Evolutionary conservation across 2,797 vertebrate species (phyloP), one percentile per base, ranked within the genome.

Genomic region (Neosilurus mollespiculum): DNA sequence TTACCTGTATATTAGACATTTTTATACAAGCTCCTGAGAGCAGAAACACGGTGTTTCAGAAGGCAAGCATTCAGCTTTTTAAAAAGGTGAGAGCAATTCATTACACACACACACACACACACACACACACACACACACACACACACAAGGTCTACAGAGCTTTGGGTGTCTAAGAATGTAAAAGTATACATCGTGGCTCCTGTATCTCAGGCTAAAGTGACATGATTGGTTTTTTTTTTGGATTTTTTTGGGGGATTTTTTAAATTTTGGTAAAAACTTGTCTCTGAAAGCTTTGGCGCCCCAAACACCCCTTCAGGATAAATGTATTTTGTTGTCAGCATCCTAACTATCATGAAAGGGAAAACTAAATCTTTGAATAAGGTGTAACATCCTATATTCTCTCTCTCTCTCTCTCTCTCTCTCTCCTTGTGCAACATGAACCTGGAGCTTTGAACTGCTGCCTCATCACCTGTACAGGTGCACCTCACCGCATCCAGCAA

Each of bases 1-100:
- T 83, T 83, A 77, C 72, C 43, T 69, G 73, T 78, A 59, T 69
- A 83, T 83, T 59, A 83, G 54, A 5, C 59, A 22, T 77, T 49
- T 69, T 69, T 5, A 7, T 51, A 24, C 10, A 14, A 51, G 43
- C 69, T 49, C 20, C 37, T 71, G 37, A 51, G 69, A 51, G 67
- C 34, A 69, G 67, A 22, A 69, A 69, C 34, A 69, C 24, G 1
- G 30, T 66, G 65, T 66, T 30, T 66, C 34, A 26, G 64, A 30
- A 69, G 66, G 12, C 4, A 11, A 71, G 51, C 43, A 24, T 24
- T 11, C 43, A 71, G 69, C 22, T 51, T 71, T 51, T 51, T 12
- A 71, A 70, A 49, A 49, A 51, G 14, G 15, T 66, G 64, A 66
- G 26, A 66, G 7, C 16, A 67, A 67, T 67, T 20, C 15, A 71